Evolutionary conservation across 2,113 vertebrate species (phyloP).

Genomic region (Antennarius striatus): DNA sequence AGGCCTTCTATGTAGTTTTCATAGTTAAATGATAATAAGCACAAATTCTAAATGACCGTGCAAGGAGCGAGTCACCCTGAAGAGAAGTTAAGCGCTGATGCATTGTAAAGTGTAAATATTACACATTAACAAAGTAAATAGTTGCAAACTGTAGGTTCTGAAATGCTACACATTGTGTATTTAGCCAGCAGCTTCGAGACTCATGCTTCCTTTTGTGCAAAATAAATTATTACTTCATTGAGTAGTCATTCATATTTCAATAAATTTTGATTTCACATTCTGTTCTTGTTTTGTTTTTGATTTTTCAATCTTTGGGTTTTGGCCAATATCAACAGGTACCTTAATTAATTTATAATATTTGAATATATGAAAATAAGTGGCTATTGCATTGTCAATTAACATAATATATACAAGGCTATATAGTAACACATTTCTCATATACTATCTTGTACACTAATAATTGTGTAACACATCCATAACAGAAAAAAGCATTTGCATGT

Average conservation of each 20-base stretch:
- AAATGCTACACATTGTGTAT: not conserved
- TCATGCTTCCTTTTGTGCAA: conserved; percentile 41
- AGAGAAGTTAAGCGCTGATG: conserved; percentile 13
- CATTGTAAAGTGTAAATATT: not conserved
- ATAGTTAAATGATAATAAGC: conserved; percentile 8
- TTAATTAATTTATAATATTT: conserved; percentile 20
- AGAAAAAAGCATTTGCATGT: not conserved
- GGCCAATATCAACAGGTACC: conserved; percentile 47
- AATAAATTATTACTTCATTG: conserved; percentile 13
- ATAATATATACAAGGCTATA: conserved; percentile 35
- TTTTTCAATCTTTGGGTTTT: conserved; percentile 9
- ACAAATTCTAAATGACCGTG: conserved; percentile 23
- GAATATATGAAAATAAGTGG: not conserved
- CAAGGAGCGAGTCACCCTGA: conserved; percentile 25
- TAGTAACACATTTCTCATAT: conserved; percentile 32
- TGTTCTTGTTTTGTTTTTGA: not conserved
- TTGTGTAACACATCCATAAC: too few relatives aligned
- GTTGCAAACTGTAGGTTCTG: not conserved
- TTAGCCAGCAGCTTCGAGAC: conserved; percentile 24
- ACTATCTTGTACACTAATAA: conserved; percentile 9
- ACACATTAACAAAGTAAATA: conserved; percentile 6
- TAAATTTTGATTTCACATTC: conserved; percentile 35
- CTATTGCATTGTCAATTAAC: too few relatives aligned
- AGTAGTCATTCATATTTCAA: conserved; percentile 4
- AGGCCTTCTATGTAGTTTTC: conserved; percentile 30